Evolutionary conservation across 2,113 vertebrate species (phyloP), one percentile per base, ranked within the genome.

Genomic region (Nesoenas mayeri): DNA sequence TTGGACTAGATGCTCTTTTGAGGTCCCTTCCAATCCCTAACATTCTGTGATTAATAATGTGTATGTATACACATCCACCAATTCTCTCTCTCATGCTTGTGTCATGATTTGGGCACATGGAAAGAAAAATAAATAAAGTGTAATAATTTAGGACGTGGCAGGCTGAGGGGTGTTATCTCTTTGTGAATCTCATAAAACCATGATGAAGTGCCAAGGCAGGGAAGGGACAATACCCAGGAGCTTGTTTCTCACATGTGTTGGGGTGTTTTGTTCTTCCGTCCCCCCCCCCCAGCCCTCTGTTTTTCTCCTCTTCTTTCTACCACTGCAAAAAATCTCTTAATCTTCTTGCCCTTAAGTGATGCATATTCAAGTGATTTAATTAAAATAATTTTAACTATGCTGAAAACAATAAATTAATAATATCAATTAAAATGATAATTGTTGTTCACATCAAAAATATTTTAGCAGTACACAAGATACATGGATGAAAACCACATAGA

Each of bases 331-430:
- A 94, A 83, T 96, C 54, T 88, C 25, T 88, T 90, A 95, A 94
- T 72, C 36, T 82, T 96, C 61, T 60, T 96, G 85, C n/a, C 65
- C 81, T 85, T 11, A 84, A 94, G 90, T 51, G 67, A 57, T 94
- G 64, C 34, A 70, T 73, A 81, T 86, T 85, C 88, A 96, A 96
- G 51, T 91, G 75, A 94, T 94, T 96, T 92, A 95, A 97, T 96
- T 93, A 96, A 97, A 97, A 91, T 70, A 91, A 83, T 19, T 79
- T 95, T 54, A 97, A 12, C 91, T 97, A 78, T 95, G 36, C 60
- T 78, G 69, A 92, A 97, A 91, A 93, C 61, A 97, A 95, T 64
- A 95, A 95, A 97, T 94, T 80, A 95, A 88, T 85, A 85, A 87
- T 96, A 91, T 74, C 72, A 60, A 92, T 95, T 94, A 81, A 97